Conservation (phyloP, 2,113 vertebrate genomes). For the Pollachius pollachius region DNA sequence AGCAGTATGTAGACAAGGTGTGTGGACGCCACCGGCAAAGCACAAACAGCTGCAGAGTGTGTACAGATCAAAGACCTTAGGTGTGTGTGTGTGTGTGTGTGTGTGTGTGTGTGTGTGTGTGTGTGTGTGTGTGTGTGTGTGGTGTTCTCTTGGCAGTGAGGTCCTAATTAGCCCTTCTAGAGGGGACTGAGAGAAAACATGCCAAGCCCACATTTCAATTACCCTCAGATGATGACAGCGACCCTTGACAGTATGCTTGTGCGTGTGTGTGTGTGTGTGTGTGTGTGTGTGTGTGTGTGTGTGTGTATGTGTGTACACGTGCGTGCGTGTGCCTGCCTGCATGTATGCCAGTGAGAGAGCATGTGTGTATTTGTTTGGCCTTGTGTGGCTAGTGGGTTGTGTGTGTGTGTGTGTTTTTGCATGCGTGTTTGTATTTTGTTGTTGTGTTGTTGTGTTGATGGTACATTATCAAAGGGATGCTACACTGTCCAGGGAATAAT, state of each 20-base stretch:
- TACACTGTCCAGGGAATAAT: constrained; percentile 51
- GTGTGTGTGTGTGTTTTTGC: not conserved
- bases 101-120: constrained; percentile 24
- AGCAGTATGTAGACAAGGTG: not conserved
- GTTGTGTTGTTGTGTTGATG: no score
- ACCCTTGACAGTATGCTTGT: constrained; percentile 32
- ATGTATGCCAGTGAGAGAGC: constrained; percentile 13
- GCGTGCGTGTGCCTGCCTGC: constrained; percentile 8
- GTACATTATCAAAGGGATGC: constrained; percentile 17
- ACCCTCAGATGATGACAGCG: constrained; percentile 59
- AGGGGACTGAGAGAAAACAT: constrained; percentile 58
- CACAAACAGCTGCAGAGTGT: constrained; percentile 59
- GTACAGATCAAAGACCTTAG: constrained; percentile 67
- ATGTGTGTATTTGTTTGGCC: not conserved
- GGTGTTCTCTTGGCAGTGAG: constrained; percentile 55
- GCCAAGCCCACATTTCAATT: constrained; percentile 66
- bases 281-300: not conserved
- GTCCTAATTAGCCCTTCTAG: constrained; percentile 65
- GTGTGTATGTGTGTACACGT: not conserved
- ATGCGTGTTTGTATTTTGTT: not conserved
- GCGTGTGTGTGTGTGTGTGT: constrained; percentile 4
- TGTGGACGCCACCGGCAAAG: constrained; percentile 16
- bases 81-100: constrained; percentile 27
- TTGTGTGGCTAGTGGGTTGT: not conserved
- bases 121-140: not conserved